These are phyloP conservation scores for Acanthosepion pharaonis DNA, from an alignment of 2,888 invertebrate genomes.

Conservation along the genomic window DNA sequence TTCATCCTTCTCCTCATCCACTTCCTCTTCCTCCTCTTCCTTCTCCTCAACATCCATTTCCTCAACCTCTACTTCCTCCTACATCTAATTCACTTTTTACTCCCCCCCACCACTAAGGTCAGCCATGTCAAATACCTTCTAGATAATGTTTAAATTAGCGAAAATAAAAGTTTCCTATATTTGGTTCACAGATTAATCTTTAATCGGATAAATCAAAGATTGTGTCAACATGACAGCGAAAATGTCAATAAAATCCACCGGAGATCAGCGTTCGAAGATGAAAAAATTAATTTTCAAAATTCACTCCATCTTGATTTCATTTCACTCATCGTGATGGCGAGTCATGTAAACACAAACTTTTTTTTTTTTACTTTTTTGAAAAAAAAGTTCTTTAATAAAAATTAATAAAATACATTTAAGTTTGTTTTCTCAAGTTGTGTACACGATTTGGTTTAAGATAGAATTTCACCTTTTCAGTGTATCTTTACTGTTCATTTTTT, in stretches of 20 bases:
- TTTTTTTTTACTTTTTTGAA: not conserved
- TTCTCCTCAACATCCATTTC: no score
- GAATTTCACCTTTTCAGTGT: not conserved
- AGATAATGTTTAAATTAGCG: not conserved
- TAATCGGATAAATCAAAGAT: not conserved
- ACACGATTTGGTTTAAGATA: not conserved
- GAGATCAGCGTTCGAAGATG: not conserved
- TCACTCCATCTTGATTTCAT: not conserved
- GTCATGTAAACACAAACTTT: not conserved
- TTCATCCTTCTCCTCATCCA: no score
- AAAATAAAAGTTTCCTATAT: not conserved
- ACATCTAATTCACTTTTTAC: no score
- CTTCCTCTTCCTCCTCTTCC: no score
- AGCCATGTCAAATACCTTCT: not conserved
- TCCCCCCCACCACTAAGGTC: not conserved
- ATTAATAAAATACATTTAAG: not conserved
- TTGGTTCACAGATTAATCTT: not conserved
- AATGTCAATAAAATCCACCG: not conserved
- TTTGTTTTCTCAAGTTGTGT: not conserved
- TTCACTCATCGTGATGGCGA: not conserved
- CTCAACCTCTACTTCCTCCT: no score
- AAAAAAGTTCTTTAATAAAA: not conserved
- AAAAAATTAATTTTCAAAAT: not conserved
- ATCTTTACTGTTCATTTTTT: not conserved
- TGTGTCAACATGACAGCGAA: not conserved